These are phyloP conservation scores for Plestiodon gilberti DNA, from an alignment of 2,113 vertebrate genomes.

Conservation along the genomic window DNA sequence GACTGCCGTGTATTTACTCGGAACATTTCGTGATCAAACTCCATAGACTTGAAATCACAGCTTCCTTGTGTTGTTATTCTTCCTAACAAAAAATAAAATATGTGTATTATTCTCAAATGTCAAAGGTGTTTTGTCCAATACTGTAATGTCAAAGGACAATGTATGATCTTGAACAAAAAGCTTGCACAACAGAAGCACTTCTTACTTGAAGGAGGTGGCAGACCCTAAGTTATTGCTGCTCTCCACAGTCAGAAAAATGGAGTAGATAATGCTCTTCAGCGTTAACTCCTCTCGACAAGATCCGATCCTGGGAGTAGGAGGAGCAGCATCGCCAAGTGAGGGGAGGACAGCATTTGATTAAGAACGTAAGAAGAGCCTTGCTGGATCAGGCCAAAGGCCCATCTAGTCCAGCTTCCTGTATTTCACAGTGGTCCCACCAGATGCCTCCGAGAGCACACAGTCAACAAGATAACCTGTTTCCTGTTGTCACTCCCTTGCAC, in stretches of 20 bases:
- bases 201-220: background rate
- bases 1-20: constrained; percentile 27
- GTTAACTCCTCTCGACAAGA: too few relatives aligned
- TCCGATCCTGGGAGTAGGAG: background rate
- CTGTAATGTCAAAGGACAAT: background rate
- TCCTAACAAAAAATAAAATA: background rate
- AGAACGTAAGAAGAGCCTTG: too few relatives aligned
- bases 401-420: too few relatives aligned
- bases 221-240: background rate
- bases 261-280: background rate
- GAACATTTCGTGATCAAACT: constrained; percentile 21
- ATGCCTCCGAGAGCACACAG: too few relatives aligned
- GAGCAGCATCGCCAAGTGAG: too few relatives aligned
- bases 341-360: too few relatives aligned
- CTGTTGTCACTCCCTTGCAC: too few relatives aligned
- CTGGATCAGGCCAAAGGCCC: too few relatives aligned
- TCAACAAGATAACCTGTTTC: too few relatives aligned
- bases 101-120: background rate
- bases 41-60: constrained; percentile 37
- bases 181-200: background rate
- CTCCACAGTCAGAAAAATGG: background rate
- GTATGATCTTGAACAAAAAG: background rate
- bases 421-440: too few relatives aligned
- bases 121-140: too few relatives aligned
- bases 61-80: too few relatives aligned